A percentile compares a stretch with the other conserved stretches of the same genome.
phyloP scores from a whole-genome alignment of 2,113 vertebrate genomes.

The Tretioscincus oriximinensis region DNA sequence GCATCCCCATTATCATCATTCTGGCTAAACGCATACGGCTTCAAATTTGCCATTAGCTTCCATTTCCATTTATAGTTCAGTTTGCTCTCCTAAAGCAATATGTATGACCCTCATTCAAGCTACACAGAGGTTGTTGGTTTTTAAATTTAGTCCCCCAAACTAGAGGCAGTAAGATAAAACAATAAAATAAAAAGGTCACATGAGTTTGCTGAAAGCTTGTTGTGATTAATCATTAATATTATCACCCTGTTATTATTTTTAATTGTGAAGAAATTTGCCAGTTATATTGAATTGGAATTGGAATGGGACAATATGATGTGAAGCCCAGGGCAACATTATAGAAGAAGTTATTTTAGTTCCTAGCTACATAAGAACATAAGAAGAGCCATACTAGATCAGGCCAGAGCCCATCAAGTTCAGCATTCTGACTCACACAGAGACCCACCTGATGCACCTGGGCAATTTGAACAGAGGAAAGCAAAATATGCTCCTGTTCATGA shows the following conservation, averaged over 20 bases:
- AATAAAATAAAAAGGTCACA: neutral
- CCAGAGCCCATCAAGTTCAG: too few species aligned
- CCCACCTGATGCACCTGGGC: too few species aligned
- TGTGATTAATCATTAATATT: neutral
- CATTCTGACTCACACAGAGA: too few species aligned
- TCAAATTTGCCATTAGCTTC: slow-evolving; percentile 13
- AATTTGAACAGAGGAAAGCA: too few species aligned
- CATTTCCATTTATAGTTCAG: slow-evolving; percentile 16
- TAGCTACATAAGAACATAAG: too few species aligned
- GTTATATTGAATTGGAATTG: too few species aligned
- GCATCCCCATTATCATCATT: neutral
- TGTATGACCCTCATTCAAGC: neutral
- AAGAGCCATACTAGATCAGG: too few species aligned
- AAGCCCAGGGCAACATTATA: neutral
- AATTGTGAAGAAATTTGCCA: too few species aligned
- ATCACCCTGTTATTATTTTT: neutral
- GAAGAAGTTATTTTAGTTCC: neutral
- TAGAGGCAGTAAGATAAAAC: neutral
- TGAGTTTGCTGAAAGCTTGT: neutral
- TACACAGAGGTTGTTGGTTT: too few species aligned
- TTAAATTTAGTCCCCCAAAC: neutral
- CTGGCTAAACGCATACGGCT: neutral
- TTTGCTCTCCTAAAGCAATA: neutral
- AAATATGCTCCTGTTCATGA: too few species aligned
- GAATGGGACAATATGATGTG: neutral